Base-by-base conservation (phyloP, 2,113 vertebrate genomes). In the Scomber scombrus region DNA sequence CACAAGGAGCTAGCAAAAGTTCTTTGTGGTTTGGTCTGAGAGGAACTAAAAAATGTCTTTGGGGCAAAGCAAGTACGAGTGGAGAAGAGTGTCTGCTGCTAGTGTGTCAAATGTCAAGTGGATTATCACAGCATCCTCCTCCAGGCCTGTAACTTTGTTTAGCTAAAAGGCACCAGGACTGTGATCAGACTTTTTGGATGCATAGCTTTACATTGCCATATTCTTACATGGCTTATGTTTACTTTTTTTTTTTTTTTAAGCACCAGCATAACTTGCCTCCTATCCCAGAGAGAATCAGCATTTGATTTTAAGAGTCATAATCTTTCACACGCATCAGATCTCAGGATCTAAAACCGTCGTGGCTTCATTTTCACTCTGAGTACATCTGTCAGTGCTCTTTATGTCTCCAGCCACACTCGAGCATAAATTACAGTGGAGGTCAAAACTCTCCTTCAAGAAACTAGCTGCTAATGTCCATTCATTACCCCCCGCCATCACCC, bases 401-500 rank as follows among this genome's bases (percentile, higher is more conserved):
- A 56, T 71, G 47, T 69, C 21, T 66, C 5, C 5, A 19, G 40
- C 76, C 21, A 69, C 12, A 16, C 29, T 78, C 45, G 0, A 56
- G 13, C 31, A 29, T 61, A 34, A 55, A 26, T 26, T 23, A 1
- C 50, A 77, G 7, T 34, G 7, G 55, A 80, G 57, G 26, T 84
- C 55, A 61, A 5, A 65, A 61, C 18, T 29, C 29, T 54, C 15
- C 26, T 52, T 16, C 11, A 57, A 51, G 34, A 55, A 46, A 49
- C 12, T 56, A 21, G 52, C 55, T 77, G 19, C 58, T 29, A 8
- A 52, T 47, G 52, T 77, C 73, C 65, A 80, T 80, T 71, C 10
- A 63, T 63, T n/a, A n/a, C 57, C 52, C 55, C 43, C 67, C 65
- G 3, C 23, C 23, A 23, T 26, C 23, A 26, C 23, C 23, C 23